Base-by-base conservation (phyloP, 2,113 vertebrate genomes). In the Cebidichthys violaceus region DNA sequence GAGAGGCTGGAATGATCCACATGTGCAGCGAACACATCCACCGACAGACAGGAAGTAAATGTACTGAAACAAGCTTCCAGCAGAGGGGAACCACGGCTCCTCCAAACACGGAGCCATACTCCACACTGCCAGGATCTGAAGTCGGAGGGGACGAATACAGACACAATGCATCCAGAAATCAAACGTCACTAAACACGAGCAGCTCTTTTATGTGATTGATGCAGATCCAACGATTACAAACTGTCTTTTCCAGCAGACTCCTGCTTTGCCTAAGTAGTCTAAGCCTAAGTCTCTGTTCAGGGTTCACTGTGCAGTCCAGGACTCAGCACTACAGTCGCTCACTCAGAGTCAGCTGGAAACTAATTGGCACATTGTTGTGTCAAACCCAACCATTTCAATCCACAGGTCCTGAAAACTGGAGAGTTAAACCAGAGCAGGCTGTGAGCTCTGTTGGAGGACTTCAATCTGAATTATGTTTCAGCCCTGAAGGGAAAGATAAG, bases 21-120 rank as follows among this genome's bases (percentile, higher is more conserved):
- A 35, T 65, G 47, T 52, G 24, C 70, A 70, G 59, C 61, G 20
- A 4, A 73, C 45, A 71, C 6, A 8, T 47, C 20, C 75, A 71
- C 29, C 50, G 43, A 43, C 70, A 78, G 50, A 14, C 39, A 60
- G 17, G 45, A 60, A 41, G 59, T 66, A 70, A 78, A 84, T 43
- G 27, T 14, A 27, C 64, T 64, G 45, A 59, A 55, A 73, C 57
- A n/a, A 65, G 62, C 71, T 37, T 69, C 45, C 50, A 70, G 75
- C 82, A 75, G 78, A 75, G 71, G 77, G 73, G 45, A 45, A 60
- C 57, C 4, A 43, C 60, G 74, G 64, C 74, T 74, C 17, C 22
- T 64, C 22, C 29, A 61, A 45, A 33, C 39, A 17, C n/a, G 37
- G 24, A 24, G 45, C 55, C 50, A 45, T 14, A 47, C 6, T 35